Evolutionary conservation across 2,888 invertebrate genomes (phyloP).

Genomic region (Drosophila greeni): DNA sequence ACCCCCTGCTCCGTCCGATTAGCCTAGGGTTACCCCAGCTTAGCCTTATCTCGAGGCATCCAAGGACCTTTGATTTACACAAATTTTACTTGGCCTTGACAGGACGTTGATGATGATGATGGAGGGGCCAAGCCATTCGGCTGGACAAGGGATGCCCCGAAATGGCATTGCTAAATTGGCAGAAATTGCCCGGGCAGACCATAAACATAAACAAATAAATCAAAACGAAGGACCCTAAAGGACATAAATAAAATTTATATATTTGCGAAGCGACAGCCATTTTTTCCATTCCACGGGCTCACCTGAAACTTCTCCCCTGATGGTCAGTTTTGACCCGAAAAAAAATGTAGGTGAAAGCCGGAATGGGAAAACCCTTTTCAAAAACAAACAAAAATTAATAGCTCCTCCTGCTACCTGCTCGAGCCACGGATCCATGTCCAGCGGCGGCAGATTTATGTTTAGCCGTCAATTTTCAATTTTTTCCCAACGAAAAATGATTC

Average conservation of each 20-base stretch:
- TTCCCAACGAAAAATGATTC: background rate
- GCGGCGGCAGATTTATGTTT: conserved; percentile 55
- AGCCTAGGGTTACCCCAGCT: conserved; percentile 1
- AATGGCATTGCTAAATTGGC: conserved; percentile 62
- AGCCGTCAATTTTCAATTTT: conserved; percentile 48
- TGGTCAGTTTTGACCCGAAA: conserved; percentile 19
- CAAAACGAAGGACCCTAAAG: conserved; percentile 36
- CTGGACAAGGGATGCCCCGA: conserved; percentile 22
- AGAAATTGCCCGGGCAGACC: conserved; percentile 53
- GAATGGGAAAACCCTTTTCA: conserved; percentile 60
- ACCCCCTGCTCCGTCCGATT: background rate
- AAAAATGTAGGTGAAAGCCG: conserved; percentile 33
- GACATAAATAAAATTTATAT: conserved; percentile 49
- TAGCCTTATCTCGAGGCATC: conserved; percentile 18
- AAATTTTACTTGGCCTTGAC: conserved; percentile 40
- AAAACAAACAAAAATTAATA: conserved; percentile 55
- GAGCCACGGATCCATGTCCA: conserved; percentile 16
- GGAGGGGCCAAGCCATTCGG: conserved; percentile 10
- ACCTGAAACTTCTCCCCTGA: conserved; percentile 23
- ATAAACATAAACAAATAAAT: conserved; percentile 66
- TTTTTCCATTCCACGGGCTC: conserved; percentile 33
- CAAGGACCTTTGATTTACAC: conserved; percentile 59
- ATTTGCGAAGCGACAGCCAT: conserved; percentile 38
- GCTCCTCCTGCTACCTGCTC: conserved; percentile 19
- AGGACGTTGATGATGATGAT: conserved; percentile 5